Conservation (phyloP, 1,140 invertebrate species). For the Armadillidium nasatum region DNA sequence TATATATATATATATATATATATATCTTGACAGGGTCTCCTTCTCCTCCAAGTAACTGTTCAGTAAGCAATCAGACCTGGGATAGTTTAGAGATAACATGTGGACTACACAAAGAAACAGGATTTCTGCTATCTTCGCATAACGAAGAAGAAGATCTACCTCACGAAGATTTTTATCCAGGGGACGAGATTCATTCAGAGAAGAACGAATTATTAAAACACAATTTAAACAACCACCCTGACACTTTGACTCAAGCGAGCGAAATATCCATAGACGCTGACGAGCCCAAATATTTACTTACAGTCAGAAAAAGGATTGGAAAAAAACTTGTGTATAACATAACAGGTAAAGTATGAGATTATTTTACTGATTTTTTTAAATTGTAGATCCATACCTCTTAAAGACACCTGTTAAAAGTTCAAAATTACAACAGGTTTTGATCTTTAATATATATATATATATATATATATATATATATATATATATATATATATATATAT, state of each 20-base stretch:
- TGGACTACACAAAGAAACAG: not conserved
- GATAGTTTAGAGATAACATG: not conserved
- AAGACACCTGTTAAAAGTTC: no score
- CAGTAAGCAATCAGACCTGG: not conserved
- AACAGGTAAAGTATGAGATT: conserved; percentile 2
- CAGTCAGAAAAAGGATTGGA: not conserved
- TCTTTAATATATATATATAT: conserved; percentile 6
- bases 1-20: conserved; percentile 12
- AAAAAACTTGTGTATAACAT: not conserved
- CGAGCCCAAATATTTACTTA: not conserved
- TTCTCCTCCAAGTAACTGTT: not conserved
- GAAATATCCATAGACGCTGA: not conserved
- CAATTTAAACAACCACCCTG: not conserved
- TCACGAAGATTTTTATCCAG: not conserved
- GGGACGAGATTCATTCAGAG: not conserved
- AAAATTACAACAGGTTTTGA: no score
- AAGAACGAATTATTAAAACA: not conserved
- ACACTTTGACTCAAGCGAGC: not conserved
- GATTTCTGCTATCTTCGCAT: not conserved
- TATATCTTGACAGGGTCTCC: not conserved
- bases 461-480: not conserved
- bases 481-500: not conserved
- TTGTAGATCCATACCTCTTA: no score
- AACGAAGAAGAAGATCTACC: not conserved
- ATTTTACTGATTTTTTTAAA: no score